Base-by-base conservation (phyloP, 1,140 invertebrate species). In the Anthonomus grandis region DNA sequence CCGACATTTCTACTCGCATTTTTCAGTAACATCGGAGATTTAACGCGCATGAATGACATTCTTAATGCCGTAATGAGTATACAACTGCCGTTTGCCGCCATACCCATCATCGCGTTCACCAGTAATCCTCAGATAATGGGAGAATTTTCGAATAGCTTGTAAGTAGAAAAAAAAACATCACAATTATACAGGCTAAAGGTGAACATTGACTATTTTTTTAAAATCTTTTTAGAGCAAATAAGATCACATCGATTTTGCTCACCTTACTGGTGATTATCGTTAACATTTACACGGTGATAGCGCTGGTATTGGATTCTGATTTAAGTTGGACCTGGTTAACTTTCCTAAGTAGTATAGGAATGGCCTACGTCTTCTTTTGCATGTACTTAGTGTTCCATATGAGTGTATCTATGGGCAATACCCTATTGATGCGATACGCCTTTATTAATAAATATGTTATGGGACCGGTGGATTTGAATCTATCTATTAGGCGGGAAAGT, bases 61-160 rank as follows among this genome's bases (percentile, higher is more conserved):
- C 75, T 97, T 1, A 97, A 97, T 74, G 91, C 91, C 1, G 79
- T 94, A 4, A 94, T 94, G 91, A 89, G 85, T 59, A 75, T 94
- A 2, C 91, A 94, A 68, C 71, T 92, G 58, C 89, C 89, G 1
- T 92, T 91, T 70, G 89, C 93, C 6, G 83, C 91, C 2, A 76
- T 97, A 45, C 93, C 94, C 13, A 88, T 90, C 0, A 84, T 96
- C 19, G 90, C 92, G 0, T 96, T 97, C 67, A 95, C 91, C 0
- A 90, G 88, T 48, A 87, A 87, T 64, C 72, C 74, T 36, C 75
- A 80, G 34, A 86, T 96, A 6, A 96, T 96, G 93, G 88, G 89
- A 37, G 86, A 89, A 63, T 93, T 91, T 69, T 82, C 79, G 41
- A 91, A 89, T 74, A 86, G 86, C 77, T 70, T 78, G 84, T 88